A percentile compares a stretch with the other conserved stretches of the same genome.
phyloP scores from a whole-genome alignment of 2,113 vertebrate species.

The Puma concolor region DNA sequence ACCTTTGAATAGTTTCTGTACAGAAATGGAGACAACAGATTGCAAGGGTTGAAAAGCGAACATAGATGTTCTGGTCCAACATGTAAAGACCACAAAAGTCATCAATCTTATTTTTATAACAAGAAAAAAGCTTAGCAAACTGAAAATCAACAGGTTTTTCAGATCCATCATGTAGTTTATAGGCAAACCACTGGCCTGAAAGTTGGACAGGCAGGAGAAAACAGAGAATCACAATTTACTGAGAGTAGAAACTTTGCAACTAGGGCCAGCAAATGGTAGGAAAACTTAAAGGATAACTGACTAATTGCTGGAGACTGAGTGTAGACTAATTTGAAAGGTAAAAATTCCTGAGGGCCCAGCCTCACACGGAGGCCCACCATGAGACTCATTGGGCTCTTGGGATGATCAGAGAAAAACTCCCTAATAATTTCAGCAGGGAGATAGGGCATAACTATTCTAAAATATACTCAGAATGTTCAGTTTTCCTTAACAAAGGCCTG shows the following conservation, averaged over 20 bases:
- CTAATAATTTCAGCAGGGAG: neutral
- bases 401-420: neutral
- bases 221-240: neutral
- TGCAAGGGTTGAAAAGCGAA: neutral
- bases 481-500: neutral
- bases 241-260: neutral
- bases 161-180: neutral
- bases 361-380: neutral
- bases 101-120: neutral
- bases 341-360: neutral
- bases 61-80: neutral
- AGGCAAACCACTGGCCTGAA: neutral
- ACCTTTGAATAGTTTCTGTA: neutral
- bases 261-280: neutral
- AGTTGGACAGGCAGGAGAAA: neutral
- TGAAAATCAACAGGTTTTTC: conserved; percentile 12
- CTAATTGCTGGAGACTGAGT: neutral
- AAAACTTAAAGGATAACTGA: neutral
- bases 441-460: neutral
- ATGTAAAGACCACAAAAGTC: neutral
- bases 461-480: neutral
- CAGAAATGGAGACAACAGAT: neutral
- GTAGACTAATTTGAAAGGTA: neutral
- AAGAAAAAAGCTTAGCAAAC: neutral
- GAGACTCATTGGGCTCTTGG: neutral